Evolutionary conservation across 2,888 invertebrate genomes (phyloP), one percentile per base, ranked within the genome.

Genomic region (Drosophila monieri): DNA sequence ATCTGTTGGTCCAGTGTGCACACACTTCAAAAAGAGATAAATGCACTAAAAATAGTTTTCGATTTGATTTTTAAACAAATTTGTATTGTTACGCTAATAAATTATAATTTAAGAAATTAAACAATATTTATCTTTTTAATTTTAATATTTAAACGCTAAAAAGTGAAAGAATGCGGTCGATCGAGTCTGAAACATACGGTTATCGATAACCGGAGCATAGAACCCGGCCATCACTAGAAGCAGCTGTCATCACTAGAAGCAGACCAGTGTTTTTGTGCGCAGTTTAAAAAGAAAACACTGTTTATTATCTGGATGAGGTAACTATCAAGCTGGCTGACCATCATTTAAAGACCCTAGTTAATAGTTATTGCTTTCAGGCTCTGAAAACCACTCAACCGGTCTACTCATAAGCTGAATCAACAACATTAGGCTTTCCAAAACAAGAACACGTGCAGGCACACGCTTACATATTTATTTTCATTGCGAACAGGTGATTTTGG

Each of bases 391-490:
- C 3, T 3, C 8, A 9, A 15, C 3, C 15, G 10, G 15, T 10
- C 15, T 2, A 9, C 15, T 9, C 3, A 41, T 1, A 3, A 10
- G 15, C 41, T 41, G 10, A 41, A 18, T 15, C 15, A 18, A 41
- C 48, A 48, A 4, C 6, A 8, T 12, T 5, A 15, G 3, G 15
- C n/a, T 18, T 39, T 18, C 37, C 15, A 10, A 23, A 23, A 76
- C 59, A 73, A 74, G 77, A 80, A 71, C 83, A 83, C 83, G 83
- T 87, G 83, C 64, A 59, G 37, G 37, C 25, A 14, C 48, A 43
- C 10, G 15, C 21, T 21, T 30, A 6, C 32, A 18, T 39, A 9
- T 27, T 12, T 23, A 32, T 41, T 23, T 37, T 1, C 2, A 6
- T 15, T 37, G 0, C n/a, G 15, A 49, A 57, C 47, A 37, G 14